Evolutionary conservation across 1,140 invertebrate genomes (phyloP).

Genomic region (Euura saliciscinereae): DNA sequence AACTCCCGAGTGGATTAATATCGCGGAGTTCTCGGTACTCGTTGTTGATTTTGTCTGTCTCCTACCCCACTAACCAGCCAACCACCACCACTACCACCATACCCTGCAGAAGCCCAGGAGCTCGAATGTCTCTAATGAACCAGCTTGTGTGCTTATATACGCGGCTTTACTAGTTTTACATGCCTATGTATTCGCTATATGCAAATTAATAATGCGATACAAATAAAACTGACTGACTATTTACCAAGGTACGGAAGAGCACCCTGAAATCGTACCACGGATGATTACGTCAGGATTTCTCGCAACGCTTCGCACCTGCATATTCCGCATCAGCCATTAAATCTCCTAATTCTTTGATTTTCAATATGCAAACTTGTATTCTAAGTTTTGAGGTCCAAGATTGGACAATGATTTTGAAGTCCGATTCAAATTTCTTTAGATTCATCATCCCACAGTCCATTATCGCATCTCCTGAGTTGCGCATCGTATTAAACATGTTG

Average conservation of each 20-base stretch:
- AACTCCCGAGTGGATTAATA: conserved; percentile 64
- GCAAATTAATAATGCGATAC: conserved; percentile 48
- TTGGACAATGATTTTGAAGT: too few species aligned
- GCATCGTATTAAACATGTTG: conserved; percentile 40
- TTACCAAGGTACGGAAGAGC: not conserved
- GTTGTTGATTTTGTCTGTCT: conserved; percentile 62
- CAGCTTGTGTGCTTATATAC: conserved; percentile 56
- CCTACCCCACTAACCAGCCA: conserved; percentile 31
- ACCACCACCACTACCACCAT: conserved; percentile 34
- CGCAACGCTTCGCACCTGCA: too few species aligned
- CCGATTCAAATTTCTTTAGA: not conserved
- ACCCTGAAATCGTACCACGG: too few species aligned
- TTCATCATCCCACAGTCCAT: not conserved
- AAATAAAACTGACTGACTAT: conserved; percentile 39
- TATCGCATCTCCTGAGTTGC: not conserved
- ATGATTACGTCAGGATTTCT: too few species aligned
- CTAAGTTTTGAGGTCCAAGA: too few species aligned
- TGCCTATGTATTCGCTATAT: conserved; percentile 29
- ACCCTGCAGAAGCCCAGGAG: conserved; percentile 30
- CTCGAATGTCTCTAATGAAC: conserved; percentile 61
- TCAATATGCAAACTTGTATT: too few species aligned
- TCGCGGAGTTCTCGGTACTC: conserved; percentile 61
- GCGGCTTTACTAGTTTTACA: conserved; percentile 43
- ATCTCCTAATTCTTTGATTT: too few species aligned
- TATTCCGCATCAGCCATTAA: too few species aligned